phyloP scores from a whole-genome alignment of 2,888 invertebrate species.

The Plebejus melissa region DNA sequence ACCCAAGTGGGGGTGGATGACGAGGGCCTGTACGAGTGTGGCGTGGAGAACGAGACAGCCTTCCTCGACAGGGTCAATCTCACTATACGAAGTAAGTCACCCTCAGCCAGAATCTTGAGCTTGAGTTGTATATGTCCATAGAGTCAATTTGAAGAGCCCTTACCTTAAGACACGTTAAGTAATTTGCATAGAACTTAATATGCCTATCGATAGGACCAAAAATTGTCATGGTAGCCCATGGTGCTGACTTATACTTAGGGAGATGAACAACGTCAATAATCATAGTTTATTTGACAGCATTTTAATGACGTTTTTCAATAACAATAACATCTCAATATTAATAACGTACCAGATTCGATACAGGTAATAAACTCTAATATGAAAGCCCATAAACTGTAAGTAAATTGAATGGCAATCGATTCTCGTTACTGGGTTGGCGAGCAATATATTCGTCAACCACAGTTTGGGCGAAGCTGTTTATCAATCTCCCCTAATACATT shows the following conservation, averaged over 20 bases:
- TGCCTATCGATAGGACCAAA: no score
- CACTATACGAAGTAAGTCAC: constrained; percentile 64
- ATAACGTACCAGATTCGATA: constrained; percentile 11
- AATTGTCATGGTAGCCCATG: no score
- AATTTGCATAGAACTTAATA: no score
- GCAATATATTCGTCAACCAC: constrained; percentile 7
- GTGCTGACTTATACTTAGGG: no score
- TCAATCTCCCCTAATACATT: background rate
- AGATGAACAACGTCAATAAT: background rate
- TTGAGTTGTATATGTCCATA: no score
- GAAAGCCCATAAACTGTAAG: constrained; percentile 7
- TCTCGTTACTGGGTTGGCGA: background rate
- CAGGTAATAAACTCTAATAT: constrained; percentile 12
- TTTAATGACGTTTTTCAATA: background rate
- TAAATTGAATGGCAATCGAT: constrained; percentile 11
- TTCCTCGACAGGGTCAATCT: constrained; percentile 67
- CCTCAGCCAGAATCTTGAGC: no score
- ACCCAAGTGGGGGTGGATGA: constrained; percentile 60
- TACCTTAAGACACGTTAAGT: no score
- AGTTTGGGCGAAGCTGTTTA: background rate
- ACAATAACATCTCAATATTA: background rate
- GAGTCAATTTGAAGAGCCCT: no score
- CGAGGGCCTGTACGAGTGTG: constrained; percentile 70
- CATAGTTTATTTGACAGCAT: background rate
- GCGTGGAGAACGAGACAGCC: constrained; percentile 70